Evolutionary conservation across 2,113 vertebrate species (phyloP), one percentile per base, ranked within the genome.

Genomic region (Pygoscelis adeliae): DNA sequence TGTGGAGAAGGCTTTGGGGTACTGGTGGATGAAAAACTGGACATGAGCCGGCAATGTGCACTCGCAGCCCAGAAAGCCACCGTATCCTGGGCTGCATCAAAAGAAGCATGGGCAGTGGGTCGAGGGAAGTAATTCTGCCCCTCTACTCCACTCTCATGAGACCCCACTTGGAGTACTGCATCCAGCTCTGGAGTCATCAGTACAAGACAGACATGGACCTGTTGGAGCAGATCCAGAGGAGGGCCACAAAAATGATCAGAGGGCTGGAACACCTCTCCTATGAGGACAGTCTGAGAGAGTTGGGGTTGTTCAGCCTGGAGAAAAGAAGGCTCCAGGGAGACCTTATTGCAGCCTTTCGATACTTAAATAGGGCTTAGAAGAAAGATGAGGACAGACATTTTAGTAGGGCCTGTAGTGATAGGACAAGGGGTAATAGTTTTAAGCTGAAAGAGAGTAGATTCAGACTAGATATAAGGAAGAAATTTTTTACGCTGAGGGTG

Each of bases 1-100:
- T 34, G 44, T 0, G 0, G 0, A 76, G 42, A 65, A 55, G 7
- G 15, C 11, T 15, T 46, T 23, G 5, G 8, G 4, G 0, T 36
- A 40, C n/a, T 52, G 29, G 7, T 23, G 47, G 11, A 3, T 11
- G 47, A 65, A 80, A 63, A 36, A 10, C 7, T 78, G n/a, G 26
- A 27, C 9, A 7, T 17, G 34, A 71, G 3, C 29, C 1, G 7
- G 7, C 3, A 6, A 25, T 10, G 29, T 1, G 23, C 2, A 3
- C 2, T 15, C 4, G 1, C 20, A 82, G 17, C 11, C 4, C 2
- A 77, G 53, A 82, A 10, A 25, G 21, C 5, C 21, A 4, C 11
- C 0, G 0, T 25, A 49, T 9, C 27, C 20, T 46, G 38, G 38
- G 23, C 9, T 55, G 15, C 27, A 53, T 2, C 2, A 7, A 59